Evolutionary conservation across 2,888 invertebrate genomes (phyloP).

Genomic region (Parelbella ahira): DNA sequence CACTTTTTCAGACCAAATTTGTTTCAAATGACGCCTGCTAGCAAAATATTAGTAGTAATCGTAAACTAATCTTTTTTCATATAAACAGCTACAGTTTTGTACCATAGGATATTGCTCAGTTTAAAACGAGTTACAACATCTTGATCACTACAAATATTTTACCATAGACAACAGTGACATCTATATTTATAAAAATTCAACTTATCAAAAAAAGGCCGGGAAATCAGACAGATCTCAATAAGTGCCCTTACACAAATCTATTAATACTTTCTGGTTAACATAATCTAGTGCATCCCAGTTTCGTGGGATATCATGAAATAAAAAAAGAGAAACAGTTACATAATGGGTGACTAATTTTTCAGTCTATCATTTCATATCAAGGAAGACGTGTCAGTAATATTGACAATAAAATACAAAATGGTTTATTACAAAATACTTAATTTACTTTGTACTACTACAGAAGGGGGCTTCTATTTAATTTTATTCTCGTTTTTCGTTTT

Average conservation of each 20-base stretch:
- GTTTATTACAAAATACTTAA: constrained; percentile 58
- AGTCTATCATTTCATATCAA: constrained; percentile 65
- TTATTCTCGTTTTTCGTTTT: constrained; percentile 41
- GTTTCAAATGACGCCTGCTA: constrained; percentile 18
- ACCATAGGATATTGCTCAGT: constrained; percentile 17
- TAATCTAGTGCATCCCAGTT: constrained; percentile 76
- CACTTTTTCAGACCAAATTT: constrained; percentile 63
- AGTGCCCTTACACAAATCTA: constrained; percentile 60
- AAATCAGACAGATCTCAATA: constrained; percentile 52
- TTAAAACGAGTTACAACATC: no score
- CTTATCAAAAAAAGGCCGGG: constrained; percentile 30
- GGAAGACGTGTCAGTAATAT: constrained; percentile 60
- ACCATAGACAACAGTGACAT: constrained; percentile 12
- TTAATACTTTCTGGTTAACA: constrained; percentile 39
- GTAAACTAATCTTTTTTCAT: neutral
- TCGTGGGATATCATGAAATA: constrained; percentile 45
- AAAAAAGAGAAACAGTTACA: constrained; percentile 32
- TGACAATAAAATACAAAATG: constrained; percentile 30
- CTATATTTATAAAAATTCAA: constrained; percentile 19
- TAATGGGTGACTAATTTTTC: constrained; percentile 56
- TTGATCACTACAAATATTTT: constrained; percentile 12
- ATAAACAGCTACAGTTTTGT: constrained; percentile 16
- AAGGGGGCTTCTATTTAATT: constrained; percentile 48
- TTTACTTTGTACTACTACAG: constrained; percentile 72
- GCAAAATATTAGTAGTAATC: constrained; percentile 15